Conservation (phyloP, 2,113 vertebrate species). For the Labrus mixtus region DNA sequence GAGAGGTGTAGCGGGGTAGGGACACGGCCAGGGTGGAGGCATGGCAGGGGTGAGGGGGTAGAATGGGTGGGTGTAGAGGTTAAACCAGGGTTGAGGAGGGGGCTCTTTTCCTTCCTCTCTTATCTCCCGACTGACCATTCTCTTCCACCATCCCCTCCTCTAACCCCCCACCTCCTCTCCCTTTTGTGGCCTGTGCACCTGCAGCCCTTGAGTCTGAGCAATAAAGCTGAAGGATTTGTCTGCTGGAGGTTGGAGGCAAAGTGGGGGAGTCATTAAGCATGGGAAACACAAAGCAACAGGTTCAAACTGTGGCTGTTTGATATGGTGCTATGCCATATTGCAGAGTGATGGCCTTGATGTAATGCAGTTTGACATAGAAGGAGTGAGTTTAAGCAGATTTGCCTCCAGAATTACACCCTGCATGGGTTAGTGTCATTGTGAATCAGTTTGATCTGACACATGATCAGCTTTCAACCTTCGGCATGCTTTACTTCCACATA, state of each 20-base stretch:
- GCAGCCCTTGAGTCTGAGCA: constrained; percentile 81
- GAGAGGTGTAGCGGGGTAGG: constrained; percentile 43
- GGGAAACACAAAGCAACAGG: constrained; percentile 77
- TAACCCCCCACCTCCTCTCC: constrained; percentile 36
- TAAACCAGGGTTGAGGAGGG: constrained; percentile 57
- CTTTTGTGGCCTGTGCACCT: constrained; percentile 82
- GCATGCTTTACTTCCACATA: constrained; percentile 26
- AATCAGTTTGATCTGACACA: constrained; percentile 72
- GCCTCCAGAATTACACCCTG: constrained; percentile 70
- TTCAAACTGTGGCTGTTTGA: constrained; percentile 66
- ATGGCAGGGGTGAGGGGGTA: constrained; percentile 25
- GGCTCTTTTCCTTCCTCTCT: constrained; percentile 73
- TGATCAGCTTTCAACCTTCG: constrained; percentile 58
- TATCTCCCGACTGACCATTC: constrained; percentile 79
- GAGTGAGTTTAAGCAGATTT: constrained; percentile 81
- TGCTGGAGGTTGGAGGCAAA: constrained; percentile 70
- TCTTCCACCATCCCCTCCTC: constrained; percentile 63
- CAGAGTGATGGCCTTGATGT: constrained; percentile 61
- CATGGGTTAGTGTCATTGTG: constrained; percentile 75
- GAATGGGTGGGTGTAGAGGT: constrained; percentile 68
- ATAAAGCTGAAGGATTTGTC: constrained; percentile 83
- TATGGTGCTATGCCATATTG: constrained; percentile 63
- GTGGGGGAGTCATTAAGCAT: constrained; percentile 66
- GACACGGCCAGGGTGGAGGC: constrained; percentile 2
- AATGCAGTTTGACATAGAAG: constrained; percentile 77